Evolutionary conservation across 2,888 invertebrate genomes (phyloP), one percentile per base, ranked within the genome.

Genomic region (Drosophila anomelani): DNA sequence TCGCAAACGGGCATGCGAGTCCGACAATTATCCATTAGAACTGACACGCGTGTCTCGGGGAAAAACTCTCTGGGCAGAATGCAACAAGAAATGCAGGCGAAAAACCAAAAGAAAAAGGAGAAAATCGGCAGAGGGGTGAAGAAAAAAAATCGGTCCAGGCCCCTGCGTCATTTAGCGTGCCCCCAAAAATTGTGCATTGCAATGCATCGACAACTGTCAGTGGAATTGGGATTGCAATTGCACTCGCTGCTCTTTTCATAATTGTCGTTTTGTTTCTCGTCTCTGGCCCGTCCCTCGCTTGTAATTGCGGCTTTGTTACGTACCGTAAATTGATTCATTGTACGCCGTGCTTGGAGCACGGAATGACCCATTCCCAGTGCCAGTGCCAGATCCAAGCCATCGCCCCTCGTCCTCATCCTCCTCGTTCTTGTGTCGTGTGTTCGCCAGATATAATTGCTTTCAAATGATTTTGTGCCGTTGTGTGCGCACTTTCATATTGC

Each of bases 21-120:
- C 85, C 84, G 89, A 88, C 88, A 90, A 89, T 90, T 90, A 88
- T 89, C 89, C 85, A 84, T 88, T 79, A 79, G 78, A 82, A 88
- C 59, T 81, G 88, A 79, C 85, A 88, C 81, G 79, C 81, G 79
- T 80, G 68, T 53, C 69, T 53, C 29, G 59, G 34, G 32, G 60
- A 41, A 34, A 63, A 63, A 34, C 47, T 32, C 47, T 32, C 29
- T 47, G 29, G 29, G 29, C 47, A 47, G 29, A 47, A 17, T 32
- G 53, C 58, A 62, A 34, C 55, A 53, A 74, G 53, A 38, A 29
- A 54, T 43, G 36, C 55, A 57, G 36, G 51, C 36, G 36, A 10
- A 51, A 34, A 51, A 15, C 51, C 46, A 59, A n/a, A 26, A 9
- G 10, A 17, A 12, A 3, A 47, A 34, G 9, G 29, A 34, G 51